Evolutionary conservation across 2,113 vertebrate species (phyloP).

Genomic region (Probosciger aterrimus): DNA sequence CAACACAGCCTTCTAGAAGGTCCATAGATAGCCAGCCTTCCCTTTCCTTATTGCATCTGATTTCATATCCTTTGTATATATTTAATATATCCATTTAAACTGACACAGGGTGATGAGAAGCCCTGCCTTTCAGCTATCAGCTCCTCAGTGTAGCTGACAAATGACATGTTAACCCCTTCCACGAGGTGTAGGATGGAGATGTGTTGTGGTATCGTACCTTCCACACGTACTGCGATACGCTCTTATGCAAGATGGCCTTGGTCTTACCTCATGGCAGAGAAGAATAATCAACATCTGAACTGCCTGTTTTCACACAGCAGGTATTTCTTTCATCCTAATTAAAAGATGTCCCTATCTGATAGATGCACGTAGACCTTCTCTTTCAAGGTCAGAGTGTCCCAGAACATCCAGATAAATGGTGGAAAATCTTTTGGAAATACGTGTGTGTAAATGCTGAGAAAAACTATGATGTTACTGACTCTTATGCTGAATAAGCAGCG

Average conservation of each 20-base stretch:
- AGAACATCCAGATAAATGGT: not conserved
- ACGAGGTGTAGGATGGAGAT: accelerated
- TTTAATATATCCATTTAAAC: not conserved
- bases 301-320: not conserved
- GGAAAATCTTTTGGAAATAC: not conserved
- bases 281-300: no score
- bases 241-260: not conserved
- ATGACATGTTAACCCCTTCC: not conserved
- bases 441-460: not conserved
- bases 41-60: not conserved
- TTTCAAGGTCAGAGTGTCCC: not conserved
- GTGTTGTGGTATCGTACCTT: accelerated
- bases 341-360: not conserved
- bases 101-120: not conserved
- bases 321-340: not conserved
- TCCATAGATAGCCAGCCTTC: not conserved
- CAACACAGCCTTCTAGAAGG: not conserved
- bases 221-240: accelerated
- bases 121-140: not conserved
- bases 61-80: not conserved
- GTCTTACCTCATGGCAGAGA: not conserved
- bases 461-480: not conserved
- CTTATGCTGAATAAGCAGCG: not conserved
- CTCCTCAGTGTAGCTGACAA: not conserved
- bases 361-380: not conserved